Evolutionary conservation across 2,888 invertebrate genomes (phyloP).

Genomic region (Chymomyza amoena): DNA sequence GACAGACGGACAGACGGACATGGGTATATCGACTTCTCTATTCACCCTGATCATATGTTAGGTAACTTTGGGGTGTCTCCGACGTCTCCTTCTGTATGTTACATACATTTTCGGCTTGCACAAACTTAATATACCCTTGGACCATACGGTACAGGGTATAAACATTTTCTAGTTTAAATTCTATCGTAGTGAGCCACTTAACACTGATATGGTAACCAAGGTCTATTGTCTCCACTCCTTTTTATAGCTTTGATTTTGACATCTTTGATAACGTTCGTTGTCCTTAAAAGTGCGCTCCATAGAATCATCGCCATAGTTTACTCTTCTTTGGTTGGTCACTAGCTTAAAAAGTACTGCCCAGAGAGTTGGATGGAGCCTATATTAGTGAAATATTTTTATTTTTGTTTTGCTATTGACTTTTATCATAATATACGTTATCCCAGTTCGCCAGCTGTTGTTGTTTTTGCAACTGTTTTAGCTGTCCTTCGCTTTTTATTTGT

Average conservation of each 20-base stretch:
- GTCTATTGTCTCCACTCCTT: not conserved
- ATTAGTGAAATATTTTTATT: slow-evolving; percentile 31
- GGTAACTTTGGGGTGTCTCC: too few species aligned
- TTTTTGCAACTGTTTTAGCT: not conserved
- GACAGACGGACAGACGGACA: too few species aligned
- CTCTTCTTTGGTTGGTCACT: not conserved
- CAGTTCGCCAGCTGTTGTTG: not conserved
- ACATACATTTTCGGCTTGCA: too few species aligned
- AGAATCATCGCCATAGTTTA: not conserved
- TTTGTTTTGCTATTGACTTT: slow-evolving; percentile 3
- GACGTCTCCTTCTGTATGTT: too few species aligned
- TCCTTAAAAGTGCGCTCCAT: not conserved
- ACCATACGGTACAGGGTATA: too few species aligned
- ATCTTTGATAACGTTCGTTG: not conserved
- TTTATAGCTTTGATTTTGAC: too few species aligned
- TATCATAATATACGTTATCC: not conserved
- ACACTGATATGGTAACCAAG: not conserved
- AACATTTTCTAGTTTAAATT: not conserved
- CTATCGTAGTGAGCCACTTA: not conserved
- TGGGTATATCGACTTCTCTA: too few species aligned
- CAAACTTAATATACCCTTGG: too few species aligned
- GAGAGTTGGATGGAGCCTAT: slow-evolving; percentile 35
- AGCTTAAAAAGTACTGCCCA: not conserved
- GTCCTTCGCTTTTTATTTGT: not conserved
- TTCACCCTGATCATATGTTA: too few species aligned